Evolutionary conservation across 2,113 vertebrate genomes (phyloP).

Genomic region (Leucoraja erinaceus): DNA sequence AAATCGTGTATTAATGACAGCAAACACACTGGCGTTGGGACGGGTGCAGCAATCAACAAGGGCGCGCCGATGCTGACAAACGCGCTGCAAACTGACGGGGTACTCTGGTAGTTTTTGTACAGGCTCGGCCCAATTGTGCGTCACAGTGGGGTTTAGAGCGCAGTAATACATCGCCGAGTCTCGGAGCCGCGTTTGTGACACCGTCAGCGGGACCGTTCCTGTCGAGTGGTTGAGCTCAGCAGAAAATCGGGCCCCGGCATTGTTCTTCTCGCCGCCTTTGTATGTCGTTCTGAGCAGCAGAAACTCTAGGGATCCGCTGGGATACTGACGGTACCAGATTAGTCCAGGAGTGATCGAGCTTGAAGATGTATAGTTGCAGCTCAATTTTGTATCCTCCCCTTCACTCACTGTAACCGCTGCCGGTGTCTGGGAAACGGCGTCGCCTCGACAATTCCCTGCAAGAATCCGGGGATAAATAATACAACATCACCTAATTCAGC

Average conservation of each 20-base stretch:
- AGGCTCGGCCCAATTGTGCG: rapidly evolving
- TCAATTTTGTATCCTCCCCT: background rate
- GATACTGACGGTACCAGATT: background rate
- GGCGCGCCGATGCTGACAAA: too few species aligned
- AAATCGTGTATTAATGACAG: too few species aligned
- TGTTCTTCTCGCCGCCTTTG: background rate
- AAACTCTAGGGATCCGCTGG: background rate
- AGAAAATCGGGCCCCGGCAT: too few species aligned
- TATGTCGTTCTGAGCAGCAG: too few species aligned
- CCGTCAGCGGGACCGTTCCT: too few species aligned
- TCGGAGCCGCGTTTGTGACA: background rate
- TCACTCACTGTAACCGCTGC: background rate
- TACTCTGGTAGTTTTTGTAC: too few species aligned
- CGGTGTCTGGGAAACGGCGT: background rate
- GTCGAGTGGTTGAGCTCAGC: too few species aligned
- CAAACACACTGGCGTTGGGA: too few species aligned
- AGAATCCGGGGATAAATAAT: background rate
- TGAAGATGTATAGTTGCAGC: background rate
- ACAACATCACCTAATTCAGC: too few species aligned
- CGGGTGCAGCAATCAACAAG: too few species aligned
- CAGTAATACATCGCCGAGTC: background rate
- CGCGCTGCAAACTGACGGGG: too few species aligned
- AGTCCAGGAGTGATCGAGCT: rapidly evolving
- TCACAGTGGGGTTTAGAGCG: background rate
- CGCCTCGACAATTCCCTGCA: background rate